Evolutionary conservation across 64 coral and sea anemone genomes (phyloP).

Genomic region (Stichodactyla mertensii): DNA sequence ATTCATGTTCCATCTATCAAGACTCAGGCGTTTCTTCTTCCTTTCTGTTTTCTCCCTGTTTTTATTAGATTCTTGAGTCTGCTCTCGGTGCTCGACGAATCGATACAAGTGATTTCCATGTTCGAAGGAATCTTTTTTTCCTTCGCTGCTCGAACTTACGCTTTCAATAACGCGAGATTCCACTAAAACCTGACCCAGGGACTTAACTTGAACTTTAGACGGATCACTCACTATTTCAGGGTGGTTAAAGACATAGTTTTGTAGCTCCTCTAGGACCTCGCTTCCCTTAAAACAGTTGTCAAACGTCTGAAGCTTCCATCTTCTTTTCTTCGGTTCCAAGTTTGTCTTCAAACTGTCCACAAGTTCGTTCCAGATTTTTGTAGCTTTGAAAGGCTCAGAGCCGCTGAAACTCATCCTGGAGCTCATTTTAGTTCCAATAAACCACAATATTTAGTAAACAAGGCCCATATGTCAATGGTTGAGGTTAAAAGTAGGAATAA

Average conservation of each 20-base stretch:
- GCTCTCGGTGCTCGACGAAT: background rate
- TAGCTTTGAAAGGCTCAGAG: conserved; percentile 82
- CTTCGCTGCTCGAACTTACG: conserved; percentile 23
- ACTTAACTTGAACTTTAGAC: conserved; percentile 66
- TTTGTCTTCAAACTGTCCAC: conserved; percentile 68
- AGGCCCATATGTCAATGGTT: background rate
- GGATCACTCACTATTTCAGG: conserved; percentile 72
- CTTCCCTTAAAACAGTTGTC: conserved; percentile 89
- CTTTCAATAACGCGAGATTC: conserved; percentile 77
- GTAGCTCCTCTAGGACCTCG: conserved; percentile 71
- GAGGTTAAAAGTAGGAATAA: background rate
- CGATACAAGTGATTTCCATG: conserved; percentile 42
- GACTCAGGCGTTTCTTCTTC: conserved; percentile 21
- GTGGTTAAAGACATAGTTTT: conserved; percentile 68
- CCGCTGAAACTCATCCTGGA: conserved; percentile 4
- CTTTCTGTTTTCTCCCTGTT: background rate
- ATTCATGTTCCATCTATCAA: conserved; percentile 1
- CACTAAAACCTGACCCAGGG: conserved; percentile 75
- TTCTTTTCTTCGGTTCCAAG: conserved; percentile 59
- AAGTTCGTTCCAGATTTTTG: conserved; percentile 94
- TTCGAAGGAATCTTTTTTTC: conserved; percentile 64
- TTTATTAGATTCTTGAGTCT: background rate
- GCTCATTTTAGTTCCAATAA: background rate
- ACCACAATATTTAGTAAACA: conserved; percentile 2
- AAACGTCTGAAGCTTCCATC: conserved; percentile 92